Evolutionary conservation across 1,140 invertebrate genomes (phyloP).

Genomic region (Cherax quadricarinatus): DNA sequence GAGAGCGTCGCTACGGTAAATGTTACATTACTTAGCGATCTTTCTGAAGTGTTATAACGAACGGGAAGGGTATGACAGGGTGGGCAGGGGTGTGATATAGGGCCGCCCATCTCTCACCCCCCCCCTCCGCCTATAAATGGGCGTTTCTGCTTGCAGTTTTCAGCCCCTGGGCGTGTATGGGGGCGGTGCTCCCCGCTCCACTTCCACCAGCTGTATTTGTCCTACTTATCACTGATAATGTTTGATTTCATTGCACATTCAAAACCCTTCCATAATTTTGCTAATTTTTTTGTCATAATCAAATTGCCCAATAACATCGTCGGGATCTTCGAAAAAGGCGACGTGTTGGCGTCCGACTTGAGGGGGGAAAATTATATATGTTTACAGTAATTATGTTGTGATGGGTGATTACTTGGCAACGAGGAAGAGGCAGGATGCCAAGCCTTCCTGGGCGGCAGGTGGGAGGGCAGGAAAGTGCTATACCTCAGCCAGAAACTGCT

Average conservation of each 20-base stretch:
- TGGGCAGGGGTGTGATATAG: neutral
- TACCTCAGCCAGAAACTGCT: conserved; percentile 2
- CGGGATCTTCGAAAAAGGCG: neutral
- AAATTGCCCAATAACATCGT: too few relatives aligned
- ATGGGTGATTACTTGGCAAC: conserved; percentile 2
- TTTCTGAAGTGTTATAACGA: neutral
- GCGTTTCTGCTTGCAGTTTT: conserved; percentile 28
- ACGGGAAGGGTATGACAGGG: neutral
- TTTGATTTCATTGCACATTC: neutral
- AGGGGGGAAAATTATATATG: neutral
- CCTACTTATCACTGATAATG: neutral
- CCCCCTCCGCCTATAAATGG: conserved; percentile 32
- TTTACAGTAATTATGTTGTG: conserved; percentile 22
- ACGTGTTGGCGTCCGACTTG: too few relatives aligned
- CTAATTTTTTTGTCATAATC: too few relatives aligned
- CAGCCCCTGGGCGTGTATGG: neutral
- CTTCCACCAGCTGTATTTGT: neutral
- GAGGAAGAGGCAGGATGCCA: neutral
- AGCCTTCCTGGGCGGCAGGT: neutral
- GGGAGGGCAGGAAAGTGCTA: neutral
- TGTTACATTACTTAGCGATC: neutral
- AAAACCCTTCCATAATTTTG: too few relatives aligned
- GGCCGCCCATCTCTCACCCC: neutral
- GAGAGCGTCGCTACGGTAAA: too few relatives aligned
- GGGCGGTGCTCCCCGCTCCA: neutral